Percentiles rank a stretch among this genome's conserved stretches.
Conservation (phyloP, 2,113 vertebrate genomes). For the Vulpes vulpes region DNA sequence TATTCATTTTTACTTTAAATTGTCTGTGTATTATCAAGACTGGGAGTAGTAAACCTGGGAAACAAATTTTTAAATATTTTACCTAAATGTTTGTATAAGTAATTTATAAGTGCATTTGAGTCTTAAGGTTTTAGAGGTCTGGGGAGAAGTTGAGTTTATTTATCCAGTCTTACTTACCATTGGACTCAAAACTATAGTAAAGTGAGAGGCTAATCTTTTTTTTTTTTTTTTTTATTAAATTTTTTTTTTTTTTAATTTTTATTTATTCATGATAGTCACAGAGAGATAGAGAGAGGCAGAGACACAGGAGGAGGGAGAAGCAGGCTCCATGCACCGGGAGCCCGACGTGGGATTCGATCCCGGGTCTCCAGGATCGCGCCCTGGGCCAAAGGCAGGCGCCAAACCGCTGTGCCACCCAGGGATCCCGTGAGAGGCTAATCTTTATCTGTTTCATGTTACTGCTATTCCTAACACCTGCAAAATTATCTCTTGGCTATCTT, state of each 20-base stretch:
- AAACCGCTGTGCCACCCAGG: no score
- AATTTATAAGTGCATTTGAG: background rate
- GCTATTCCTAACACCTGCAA: background rate
- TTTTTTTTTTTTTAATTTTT: no score
- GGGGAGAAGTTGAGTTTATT: conserved; percentile 39
- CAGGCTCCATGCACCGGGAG: no score
- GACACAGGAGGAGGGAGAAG: no score
- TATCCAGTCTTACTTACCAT: conserved; percentile 29
- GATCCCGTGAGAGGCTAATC: background rate
- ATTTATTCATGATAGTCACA: no score
- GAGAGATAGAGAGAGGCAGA: no score
- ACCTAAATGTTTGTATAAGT: conserved; percentile 27
- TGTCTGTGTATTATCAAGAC: background rate
- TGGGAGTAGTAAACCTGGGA: background rate
- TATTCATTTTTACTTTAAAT: conserved; percentile 20
- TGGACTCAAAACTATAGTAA: background rate
- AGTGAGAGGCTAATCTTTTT: conserved; percentile 49
- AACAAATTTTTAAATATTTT: background rate
- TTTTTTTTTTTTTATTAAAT: no score
- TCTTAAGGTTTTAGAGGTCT: conserved; percentile 1
- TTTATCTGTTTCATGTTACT: conserved; percentile 48
- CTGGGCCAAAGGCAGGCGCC: no score
- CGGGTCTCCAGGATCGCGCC: no score
- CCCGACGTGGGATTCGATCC: no score
- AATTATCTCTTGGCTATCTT: background rate